Conservation (phyloP, 2,113 vertebrate species). For the Macroglossus sobrinus region DNA sequence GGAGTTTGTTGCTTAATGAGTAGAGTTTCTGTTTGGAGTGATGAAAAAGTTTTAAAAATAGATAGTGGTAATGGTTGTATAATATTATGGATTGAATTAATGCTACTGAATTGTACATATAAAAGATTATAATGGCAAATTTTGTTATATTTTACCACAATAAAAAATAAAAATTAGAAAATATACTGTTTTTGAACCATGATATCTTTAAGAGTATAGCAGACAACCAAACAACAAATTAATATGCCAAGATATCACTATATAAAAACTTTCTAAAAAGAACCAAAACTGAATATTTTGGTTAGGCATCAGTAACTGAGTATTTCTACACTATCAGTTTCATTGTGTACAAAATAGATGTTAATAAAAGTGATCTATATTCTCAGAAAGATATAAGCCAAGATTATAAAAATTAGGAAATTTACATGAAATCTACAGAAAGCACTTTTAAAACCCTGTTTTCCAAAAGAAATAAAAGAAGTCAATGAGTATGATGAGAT, state of each 20-base stretch:
- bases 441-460: background rate
- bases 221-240: slow-evolving; percentile 7
- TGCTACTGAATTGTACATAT: background rate
- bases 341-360: background rate
- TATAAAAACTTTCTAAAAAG: slow-evolving; percentile 21
- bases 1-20: background rate
- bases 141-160: background rate
- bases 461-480: slow-evolving; percentile 26
- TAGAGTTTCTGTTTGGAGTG: background rate
- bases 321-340: background rate
- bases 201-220: background rate
- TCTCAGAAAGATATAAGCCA: background rate
- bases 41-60: background rate
- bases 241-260: background rate
- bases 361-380: background rate
- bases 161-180: background rate
- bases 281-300: background rate
- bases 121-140: slow-evolving; percentile 4
- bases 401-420: slow-evolving; percentile 14
- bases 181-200: background rate
- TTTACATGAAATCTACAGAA: background rate
- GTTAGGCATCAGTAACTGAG: background rate
- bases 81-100: background rate
- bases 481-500: background rate
- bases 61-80: background rate